Evolutionary conservation across 2,797 vertebrate species (phyloP).

Genomic region (Coracias cyanogaster): DNA sequence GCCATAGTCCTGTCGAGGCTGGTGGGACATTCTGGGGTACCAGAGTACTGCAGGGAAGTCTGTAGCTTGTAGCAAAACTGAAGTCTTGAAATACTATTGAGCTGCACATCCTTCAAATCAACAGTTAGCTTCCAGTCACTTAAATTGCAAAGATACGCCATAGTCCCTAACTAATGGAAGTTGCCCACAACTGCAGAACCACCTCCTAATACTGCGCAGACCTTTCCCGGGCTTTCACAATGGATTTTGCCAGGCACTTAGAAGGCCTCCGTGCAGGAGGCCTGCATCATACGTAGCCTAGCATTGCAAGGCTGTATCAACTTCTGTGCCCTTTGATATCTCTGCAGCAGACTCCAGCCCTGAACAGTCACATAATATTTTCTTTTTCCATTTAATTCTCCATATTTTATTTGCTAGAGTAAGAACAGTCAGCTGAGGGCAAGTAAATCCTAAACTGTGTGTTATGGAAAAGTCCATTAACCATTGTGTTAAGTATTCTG

Average conservation of each 20-base stretch:
- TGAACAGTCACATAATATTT: background rate
- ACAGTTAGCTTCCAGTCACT: background rate
- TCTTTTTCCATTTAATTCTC: background rate
- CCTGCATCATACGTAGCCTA: background rate
- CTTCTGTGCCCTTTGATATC: background rate
- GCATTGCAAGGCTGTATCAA: background rate
- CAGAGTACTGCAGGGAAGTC: background rate
- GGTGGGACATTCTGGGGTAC: background rate
- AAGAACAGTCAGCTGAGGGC: background rate
- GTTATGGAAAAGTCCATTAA: background rate
- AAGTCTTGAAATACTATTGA: background rate
- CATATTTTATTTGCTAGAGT: background rate
- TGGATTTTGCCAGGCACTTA: background rate
- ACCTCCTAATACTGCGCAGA: background rate
- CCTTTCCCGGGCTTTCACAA: background rate
- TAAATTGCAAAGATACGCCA: background rate
- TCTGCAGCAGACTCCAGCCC: background rate
- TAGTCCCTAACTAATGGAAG: background rate
- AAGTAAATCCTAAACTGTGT: constrained; percentile 16
- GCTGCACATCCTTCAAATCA: background rate
- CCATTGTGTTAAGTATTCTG: background rate
- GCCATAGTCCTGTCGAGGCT: background rate
- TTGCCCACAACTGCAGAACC: background rate
- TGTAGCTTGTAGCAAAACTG: rapidly evolving
- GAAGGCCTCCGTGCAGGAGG: background rate